These are phyloP conservation scores for Phragmatobia fuliginosa DNA, from an alignment of 2,888 invertebrate species.

Conservation along the genomic window DNA sequence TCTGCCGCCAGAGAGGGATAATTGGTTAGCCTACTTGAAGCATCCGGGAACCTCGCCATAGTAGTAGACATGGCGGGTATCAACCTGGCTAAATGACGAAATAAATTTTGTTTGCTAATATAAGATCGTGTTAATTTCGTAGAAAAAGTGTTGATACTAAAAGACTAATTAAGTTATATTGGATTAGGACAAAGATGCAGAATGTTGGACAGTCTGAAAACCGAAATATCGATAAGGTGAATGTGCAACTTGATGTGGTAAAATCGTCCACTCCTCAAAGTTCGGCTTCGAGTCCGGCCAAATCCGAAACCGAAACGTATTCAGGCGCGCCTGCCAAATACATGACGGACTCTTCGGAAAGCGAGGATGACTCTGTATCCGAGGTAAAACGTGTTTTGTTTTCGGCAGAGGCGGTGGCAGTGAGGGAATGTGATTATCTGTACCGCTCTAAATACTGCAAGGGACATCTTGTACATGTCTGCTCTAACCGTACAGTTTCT, in stretches of 20 bases:
- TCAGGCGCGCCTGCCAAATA: constrained; percentile 94
- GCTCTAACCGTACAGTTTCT: constrained; percentile 74
- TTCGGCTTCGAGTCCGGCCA: constrained; percentile 93
- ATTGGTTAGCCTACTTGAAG: constrained; percentile 87
- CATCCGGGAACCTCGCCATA: constrained; percentile 91
- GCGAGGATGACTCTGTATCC: constrained; percentile 98
- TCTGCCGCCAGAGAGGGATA: constrained; percentile 80
- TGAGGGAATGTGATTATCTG: constrained; percentile 85
- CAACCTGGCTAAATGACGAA: constrained; percentile 89
- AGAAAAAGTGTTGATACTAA: constrained; percentile 85
- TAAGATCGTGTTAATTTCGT: constrained; percentile 85
- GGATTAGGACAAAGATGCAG: constrained; percentile 94
- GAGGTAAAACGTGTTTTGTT: constrained; percentile 93
- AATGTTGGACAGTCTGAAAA: constrained; percentile 95
- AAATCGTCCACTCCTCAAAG: constrained; percentile 94
- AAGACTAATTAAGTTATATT: constrained; percentile 85
- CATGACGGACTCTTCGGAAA: constrained; percentile 97
- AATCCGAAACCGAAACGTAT: constrained; percentile 95
- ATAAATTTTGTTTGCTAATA: constrained; percentile 87
- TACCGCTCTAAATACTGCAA: constrained; percentile 88
- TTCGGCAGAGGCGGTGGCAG: constrained; percentile 85
- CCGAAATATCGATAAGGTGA: constrained; percentile 93
- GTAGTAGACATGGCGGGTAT: constrained; percentile 93
- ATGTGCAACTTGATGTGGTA: constrained; percentile 90
- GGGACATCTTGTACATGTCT: constrained; percentile 89